Evolutionary conservation across 2,888 invertebrate genomes (phyloP).

Genomic region (Eristalinus sepulchralis): DNA sequence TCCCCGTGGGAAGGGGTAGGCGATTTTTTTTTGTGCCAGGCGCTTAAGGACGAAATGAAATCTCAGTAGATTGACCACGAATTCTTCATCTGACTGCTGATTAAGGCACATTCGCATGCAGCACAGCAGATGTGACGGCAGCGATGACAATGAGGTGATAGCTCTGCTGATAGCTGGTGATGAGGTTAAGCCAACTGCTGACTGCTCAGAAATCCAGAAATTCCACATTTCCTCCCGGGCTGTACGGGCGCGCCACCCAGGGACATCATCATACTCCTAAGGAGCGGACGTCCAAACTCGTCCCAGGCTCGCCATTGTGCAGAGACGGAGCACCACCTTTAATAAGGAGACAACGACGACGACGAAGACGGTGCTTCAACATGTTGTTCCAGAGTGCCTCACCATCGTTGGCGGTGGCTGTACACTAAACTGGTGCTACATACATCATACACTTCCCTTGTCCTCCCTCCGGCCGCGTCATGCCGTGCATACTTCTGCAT

Average conservation of each 20-base stretch:
- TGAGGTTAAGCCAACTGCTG: constrained; percentile 1
- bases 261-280: constrained; percentile 21
- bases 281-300: constrained; percentile 52
- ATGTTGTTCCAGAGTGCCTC: constrained; percentile 48
- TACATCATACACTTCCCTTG: constrained; percentile 23
- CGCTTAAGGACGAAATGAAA: too few relatives aligned
- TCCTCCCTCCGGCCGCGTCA: not conserved
- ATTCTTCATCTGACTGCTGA: too few relatives aligned
- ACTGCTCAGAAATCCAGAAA: not conserved
- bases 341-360: constrained; percentile 50
- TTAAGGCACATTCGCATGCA: too few relatives aligned
- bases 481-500: constrained; percentile 61
- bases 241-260: not conserved
- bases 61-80: too few relatives aligned
- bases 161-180: constrained; percentile 2
- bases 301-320: constrained; percentile 1
- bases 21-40: too few relatives aligned
- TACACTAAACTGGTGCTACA: constrained; percentile 54
- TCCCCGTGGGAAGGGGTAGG: too few relatives aligned
- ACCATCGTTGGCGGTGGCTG: constrained; percentile 22
- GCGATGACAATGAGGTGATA: not conserved
- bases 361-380: constrained; percentile 30
- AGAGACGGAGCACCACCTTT: constrained; percentile 52
- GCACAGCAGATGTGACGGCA: not conserved
- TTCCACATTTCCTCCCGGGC: not conserved